Evolutionary conservation across 2,888 invertebrate species (phyloP), one percentile per base, ranked within the genome.

Genomic region (Lapara coniferarum): DNA sequence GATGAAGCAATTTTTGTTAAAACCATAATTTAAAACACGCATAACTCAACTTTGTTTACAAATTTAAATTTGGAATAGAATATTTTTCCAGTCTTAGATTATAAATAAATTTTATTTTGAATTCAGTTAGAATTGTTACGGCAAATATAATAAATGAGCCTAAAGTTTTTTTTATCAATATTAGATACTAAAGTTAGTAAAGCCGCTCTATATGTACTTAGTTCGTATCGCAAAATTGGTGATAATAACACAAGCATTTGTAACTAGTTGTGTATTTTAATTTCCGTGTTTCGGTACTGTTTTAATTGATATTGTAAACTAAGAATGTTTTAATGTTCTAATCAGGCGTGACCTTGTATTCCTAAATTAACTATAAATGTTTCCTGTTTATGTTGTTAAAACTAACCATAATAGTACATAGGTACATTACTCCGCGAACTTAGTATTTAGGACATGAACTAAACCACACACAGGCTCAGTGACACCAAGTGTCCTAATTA

Each of bases 1-100:
- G 63, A 69, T 69, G 68, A 16, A 19, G n/a, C 16, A 44, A 53
- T 58, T 69, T 69, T 53, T 63, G 52, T 59, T 53, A 16, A 53
- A 53, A 59, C 52, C 16, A 63, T 69, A 19, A 53, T 69, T 16
- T 63, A 19, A 53, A 19, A 53, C 44, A 51, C 37, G 51, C n/a
- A 51, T 59, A 37, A 59, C 25, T 68, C 66, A 51, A n/a, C 30
- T 37, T 49, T 63, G 51, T 52, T 30, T 30, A 52, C 13, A 19
- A 46, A 49, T 66, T 53, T 14, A 52, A 66, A 66, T 66, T 66
- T 55, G 8, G n/a, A 55, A 67, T 68, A 16, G 7, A 14, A 16
- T n/a, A 25, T 25, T 58, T 13, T 10, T 5, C 5, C 12, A 2
- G 16, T n/a, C 2, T 25, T 25, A 25, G 25, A 57, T 57, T n/a